These are phyloP conservation scores for Stomatorhinus ivindoensis DNA, from an alignment of 2,113 vertebrate genomes.

Conservation along the genomic window DNA sequence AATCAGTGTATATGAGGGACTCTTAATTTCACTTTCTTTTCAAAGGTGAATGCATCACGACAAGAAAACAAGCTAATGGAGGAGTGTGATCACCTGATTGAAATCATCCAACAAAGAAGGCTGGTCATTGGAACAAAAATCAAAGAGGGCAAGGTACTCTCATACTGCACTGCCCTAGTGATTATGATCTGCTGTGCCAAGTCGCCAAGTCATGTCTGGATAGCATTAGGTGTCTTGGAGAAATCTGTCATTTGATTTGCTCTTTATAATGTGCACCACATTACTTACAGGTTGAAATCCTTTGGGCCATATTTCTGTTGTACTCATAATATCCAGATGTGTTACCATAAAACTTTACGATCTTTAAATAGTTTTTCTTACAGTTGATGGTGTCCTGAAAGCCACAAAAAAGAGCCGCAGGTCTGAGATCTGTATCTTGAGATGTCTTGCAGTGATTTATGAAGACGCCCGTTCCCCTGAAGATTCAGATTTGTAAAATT, in stretches of 20 bases:
- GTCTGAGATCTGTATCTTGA: not conserved
- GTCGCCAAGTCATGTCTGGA: not conserved
- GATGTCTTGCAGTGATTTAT: not conserved
- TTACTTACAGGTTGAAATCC: not conserved
- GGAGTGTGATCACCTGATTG: constrained; percentile 91
- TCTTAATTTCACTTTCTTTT: not conserved
- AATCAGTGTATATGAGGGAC: not conserved
- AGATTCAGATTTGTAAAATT: not conserved
- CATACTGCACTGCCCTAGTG: not conserved
- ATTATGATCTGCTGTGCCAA: not conserved
- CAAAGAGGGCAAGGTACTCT: constrained; percentile 90
- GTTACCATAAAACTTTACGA: constrained; percentile 2
- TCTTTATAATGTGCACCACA: not conserved
- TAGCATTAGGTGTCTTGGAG: not conserved
- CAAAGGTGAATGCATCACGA: constrained; percentile 84
- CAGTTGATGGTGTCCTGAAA: not conserved
- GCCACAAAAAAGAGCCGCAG: not conserved
- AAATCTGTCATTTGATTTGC: not conserved
- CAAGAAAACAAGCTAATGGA: constrained; percentile 91
- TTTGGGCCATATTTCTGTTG: not conserved
- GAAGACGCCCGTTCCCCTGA: not conserved
- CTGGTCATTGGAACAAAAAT: constrained; percentile 95
- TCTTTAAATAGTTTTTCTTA: constrained; percentile 12
- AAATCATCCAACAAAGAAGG: constrained; percentile 92
- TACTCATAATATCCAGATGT: constrained; percentile 2